phyloP scores from a whole-genome alignment of 2,888 invertebrate genomes.

The Branchipolynoe longqiensis region DNA sequence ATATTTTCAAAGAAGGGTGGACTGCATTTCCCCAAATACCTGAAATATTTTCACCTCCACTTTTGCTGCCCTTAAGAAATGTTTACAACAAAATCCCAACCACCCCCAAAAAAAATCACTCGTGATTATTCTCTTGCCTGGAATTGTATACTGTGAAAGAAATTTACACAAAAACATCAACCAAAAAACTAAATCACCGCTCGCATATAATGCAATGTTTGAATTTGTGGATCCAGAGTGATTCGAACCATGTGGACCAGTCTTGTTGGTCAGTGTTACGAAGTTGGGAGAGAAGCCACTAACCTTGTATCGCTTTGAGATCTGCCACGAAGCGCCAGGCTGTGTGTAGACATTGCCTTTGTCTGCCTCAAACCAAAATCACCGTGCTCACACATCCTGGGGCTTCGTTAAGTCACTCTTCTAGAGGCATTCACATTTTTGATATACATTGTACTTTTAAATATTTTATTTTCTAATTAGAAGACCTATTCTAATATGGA shows the following conservation, averaged over 20 bases:
- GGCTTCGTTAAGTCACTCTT: no score
- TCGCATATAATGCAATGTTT: no score
- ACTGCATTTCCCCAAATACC: neutral
- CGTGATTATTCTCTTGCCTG: neutral
- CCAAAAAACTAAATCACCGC: no score
- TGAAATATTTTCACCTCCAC: slow-evolving; percentile 11
- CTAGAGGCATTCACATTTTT: no score
- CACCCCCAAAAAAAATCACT: no score
- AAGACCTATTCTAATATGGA: no score
- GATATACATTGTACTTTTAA: no score
- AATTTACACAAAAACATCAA: neutral
- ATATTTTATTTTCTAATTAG: no score
- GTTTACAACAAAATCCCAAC: no score
- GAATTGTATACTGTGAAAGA: slow-evolving; percentile 28
- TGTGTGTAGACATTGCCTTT: neutral
- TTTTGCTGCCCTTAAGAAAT: slow-evolving; percentile 9
- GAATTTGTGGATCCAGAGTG: no score
- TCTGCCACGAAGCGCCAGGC: slow-evolving; percentile 2
- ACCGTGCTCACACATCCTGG: slow-evolving; percentile 11
- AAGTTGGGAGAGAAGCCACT: slow-evolving; percentile 35
- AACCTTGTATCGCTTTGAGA: slow-evolving; percentile 49
- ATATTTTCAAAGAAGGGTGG: slow-evolving; percentile 23
- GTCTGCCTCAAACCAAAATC: neutral
- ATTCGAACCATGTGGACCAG: neutral
- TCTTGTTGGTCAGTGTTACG: slow-evolving; percentile 52